Conservation (phyloP, 2,888 invertebrate genomes). For the Phania funesta region DNA sequence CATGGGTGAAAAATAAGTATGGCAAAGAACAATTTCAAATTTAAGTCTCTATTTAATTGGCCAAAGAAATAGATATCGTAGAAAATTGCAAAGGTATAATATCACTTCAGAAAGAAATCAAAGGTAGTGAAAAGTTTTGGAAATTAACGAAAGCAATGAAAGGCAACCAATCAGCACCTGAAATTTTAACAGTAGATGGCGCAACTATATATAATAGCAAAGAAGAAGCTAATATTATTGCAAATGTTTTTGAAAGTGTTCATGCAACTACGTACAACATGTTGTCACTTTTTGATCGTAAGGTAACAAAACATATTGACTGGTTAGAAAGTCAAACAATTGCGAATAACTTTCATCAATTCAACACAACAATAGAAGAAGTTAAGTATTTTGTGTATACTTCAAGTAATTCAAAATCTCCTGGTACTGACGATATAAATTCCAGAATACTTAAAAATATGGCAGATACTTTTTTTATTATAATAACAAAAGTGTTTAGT, state of each 20-base stretch:
- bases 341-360: neutral
- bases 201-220: neutral
- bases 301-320: neutral
- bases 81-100: neutral
- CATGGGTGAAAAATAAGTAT: too few species aligned
- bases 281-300: neutral
- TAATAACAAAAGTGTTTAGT: too few species aligned
- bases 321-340: neutral
- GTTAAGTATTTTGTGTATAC: neutral
- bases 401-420: neutral
- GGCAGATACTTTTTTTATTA: neutral
- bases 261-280: neutral
- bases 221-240: neutral
- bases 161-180: neutral
- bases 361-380: neutral
- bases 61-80: neutral
- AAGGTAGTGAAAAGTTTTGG: neutral
- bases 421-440: neutral
- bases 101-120: neutral
- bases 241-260: neutral
- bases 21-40: too few species aligned
- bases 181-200: neutral
- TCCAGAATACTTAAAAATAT: neutral
- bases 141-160: neutral
- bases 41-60: neutral